phyloP scores from a whole-genome alignment of 2,113 vertebrate species.

The Octodon degus region DNA sequence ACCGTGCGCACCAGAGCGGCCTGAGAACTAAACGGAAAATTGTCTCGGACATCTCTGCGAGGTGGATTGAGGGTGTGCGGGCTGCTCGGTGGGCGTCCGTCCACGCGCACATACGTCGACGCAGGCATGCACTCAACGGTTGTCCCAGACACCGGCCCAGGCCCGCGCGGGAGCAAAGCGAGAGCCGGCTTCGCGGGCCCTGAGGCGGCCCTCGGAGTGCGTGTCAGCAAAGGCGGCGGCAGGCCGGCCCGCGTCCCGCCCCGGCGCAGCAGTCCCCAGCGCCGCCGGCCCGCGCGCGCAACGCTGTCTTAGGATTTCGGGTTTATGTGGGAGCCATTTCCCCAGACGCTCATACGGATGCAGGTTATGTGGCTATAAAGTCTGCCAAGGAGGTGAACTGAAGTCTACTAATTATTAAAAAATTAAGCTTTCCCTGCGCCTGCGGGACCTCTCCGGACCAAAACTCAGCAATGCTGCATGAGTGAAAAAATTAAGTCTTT shows the following conservation, averaged over 20 bases:
- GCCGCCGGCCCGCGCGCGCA: not conserved
- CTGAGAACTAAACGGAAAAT: not conserved
- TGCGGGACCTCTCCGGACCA: too few species aligned
- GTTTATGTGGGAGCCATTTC: not conserved
- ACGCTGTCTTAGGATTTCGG: not conserved
- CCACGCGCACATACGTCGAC: not conserved
- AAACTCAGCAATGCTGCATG: not conserved
- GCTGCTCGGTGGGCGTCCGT: not conserved
- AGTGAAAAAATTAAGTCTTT: not conserved
- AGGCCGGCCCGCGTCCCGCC: not conserved
- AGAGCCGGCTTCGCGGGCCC: not conserved
- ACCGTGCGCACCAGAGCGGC: not conserved
- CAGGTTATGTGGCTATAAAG: not conserved
- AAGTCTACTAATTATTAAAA: slow-evolving; percentile 8
- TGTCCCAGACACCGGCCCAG: not conserved
- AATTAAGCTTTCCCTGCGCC: too few species aligned
- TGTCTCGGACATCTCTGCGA: not conserved
- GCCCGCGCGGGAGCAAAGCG: not conserved
- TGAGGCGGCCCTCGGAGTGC: not conserved
- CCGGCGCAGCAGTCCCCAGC: not conserved
- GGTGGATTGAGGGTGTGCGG: not conserved
- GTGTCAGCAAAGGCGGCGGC: not conserved
- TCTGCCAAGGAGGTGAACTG: not conserved
- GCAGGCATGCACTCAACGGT: not conserved
- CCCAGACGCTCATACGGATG: not conserved